Conservation (phyloP, 1,140 invertebrate genomes). For the Drosophila subobscura region DNA sequence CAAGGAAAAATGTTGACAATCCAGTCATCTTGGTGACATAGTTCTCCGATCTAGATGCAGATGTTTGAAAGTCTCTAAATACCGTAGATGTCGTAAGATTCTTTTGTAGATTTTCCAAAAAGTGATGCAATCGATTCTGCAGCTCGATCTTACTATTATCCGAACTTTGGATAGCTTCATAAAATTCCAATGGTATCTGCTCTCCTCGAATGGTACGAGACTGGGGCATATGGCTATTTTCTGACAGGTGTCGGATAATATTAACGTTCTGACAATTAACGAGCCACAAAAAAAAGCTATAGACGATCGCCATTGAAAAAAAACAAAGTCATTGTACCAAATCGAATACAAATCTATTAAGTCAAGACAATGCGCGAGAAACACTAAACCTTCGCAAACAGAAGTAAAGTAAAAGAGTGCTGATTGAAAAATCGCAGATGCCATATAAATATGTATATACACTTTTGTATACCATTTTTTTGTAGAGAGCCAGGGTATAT, state of each 20-base stretch:
- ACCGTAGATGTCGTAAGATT: constrained; percentile 68
- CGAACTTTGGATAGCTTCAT: constrained; percentile 33
- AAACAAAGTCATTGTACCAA: constrained; percentile 5
- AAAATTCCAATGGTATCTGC: constrained; percentile 62
- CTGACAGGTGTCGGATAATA: background rate
- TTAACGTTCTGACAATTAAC: constrained; percentile 1
- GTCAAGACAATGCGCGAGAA: background rate
- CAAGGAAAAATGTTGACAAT: constrained; percentile 55
- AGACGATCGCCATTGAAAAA: constrained; percentile 3
- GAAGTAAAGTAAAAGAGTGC: constrained; percentile 3
- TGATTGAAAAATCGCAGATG: constrained; percentile 18
- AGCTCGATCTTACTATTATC: constrained; percentile 53
- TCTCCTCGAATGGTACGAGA: constrained; percentile 32
- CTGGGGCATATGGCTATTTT: background rate
- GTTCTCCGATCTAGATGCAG: constrained; percentile 14
- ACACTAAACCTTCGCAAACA: constrained; percentile 6
- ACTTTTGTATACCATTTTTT: too few species aligned
- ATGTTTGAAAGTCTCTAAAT: constrained; percentile 31
- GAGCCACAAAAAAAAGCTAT: background rate
- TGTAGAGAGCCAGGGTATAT: too few species aligned
- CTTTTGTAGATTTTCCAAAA: constrained; percentile 69
- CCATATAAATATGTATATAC: too few species aligned
- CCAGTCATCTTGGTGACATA: constrained; percentile 41
- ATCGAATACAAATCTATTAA: constrained; percentile 1
- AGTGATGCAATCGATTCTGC: constrained; percentile 57